Evolutionary conservation across 2,888 invertebrate genomes (phyloP).

Genomic region (Lithophane leautieri): DNA sequence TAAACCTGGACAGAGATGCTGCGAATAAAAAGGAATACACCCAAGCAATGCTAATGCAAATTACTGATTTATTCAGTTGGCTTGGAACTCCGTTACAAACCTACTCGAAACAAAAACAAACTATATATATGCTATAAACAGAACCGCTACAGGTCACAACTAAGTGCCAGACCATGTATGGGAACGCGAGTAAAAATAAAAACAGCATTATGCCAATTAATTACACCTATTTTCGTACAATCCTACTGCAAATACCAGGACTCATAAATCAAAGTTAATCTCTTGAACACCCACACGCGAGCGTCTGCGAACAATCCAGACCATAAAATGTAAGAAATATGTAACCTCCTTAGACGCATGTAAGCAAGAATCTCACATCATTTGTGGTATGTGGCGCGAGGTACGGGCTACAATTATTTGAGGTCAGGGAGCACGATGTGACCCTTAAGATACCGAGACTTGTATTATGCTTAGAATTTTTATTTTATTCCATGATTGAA

Average conservation of each 20-base stretch:
- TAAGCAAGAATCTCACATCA: conserved; percentile 58
- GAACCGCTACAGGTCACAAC: conserved; percentile 23
- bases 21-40: neutral
- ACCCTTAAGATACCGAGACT: conserved; percentile 46
- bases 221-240: conserved; percentile 30
- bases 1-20: conserved; percentile 10
- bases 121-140: conserved; percentile 8
- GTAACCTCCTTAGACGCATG: conserved; percentile 55
- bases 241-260: conserved; percentile 42
- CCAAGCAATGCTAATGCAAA: conserved; percentile 27
- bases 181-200: conserved; percentile 27
- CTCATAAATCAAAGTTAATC: conserved; percentile 53
- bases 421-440: conserved; percentile 69
- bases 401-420: conserved; percentile 66
- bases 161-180: conserved; percentile 22
- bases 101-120: conserved; percentile 18
- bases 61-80: conserved; percentile 23
- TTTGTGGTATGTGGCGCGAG: conserved; percentile 56
- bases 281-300: conserved; percentile 44
- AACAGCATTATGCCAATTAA: conserved; percentile 33
- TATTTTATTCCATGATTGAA: conserved; percentile 31
- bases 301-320: conserved; percentile 43
- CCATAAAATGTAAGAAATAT: conserved; percentile 54
- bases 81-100: conserved; percentile 36
- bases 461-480: conserved; percentile 25